Base-by-base conservation (phyloP, 2,113 vertebrate genomes). In the Merops nubicus region DNA sequence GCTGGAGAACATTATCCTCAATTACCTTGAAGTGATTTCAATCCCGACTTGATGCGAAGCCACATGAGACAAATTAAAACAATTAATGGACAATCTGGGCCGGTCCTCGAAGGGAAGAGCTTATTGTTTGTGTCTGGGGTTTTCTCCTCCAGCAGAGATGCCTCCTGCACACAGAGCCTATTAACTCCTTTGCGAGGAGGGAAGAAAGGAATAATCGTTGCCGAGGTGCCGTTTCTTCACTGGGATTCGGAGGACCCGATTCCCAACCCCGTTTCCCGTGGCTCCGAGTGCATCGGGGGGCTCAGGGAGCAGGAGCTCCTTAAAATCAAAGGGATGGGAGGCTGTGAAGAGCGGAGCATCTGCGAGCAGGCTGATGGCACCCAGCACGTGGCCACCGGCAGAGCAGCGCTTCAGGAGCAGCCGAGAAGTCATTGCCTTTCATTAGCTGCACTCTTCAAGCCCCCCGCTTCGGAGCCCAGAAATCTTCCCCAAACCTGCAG, bases 371-470 rank as follows among this genome's bases (percentile, higher is more conserved):
- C 74, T 85, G 81, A 67, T 91, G 95, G 88, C 83, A 76, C 91
- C 60, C 62, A 64, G 93, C 47, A 13, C 89, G 86, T 45, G 51
- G 92, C 93, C 67, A 57, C 36, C 40, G 92, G 20, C n/a, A n/a
- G 53, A n/a, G 7, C 74, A 33, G 45, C 17, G 87, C n/a, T 82
- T 64, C 60, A 89, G 96, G 79, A 80, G 95, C 86, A 70, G 86
- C 50, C 4, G 78, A 91, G 95, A 96, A 96, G 97, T 96, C 97
- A 93, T 97, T 97, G 95, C 91, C 90, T 96, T 97, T 97, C 94
- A 97, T 97, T 97, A 97, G 89, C 51, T 8, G 70, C 97, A 92
- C 95, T 57, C 53, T 87, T 98, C 93, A 81, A 96, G 91, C 96
- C 96, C 92, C 96, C 91, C 28, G 14, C 87, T 96, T 91, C 25